phyloP scores from a whole-genome alignment of 2,113 vertebrate genomes.

The Catharus bicknelli region DNA sequence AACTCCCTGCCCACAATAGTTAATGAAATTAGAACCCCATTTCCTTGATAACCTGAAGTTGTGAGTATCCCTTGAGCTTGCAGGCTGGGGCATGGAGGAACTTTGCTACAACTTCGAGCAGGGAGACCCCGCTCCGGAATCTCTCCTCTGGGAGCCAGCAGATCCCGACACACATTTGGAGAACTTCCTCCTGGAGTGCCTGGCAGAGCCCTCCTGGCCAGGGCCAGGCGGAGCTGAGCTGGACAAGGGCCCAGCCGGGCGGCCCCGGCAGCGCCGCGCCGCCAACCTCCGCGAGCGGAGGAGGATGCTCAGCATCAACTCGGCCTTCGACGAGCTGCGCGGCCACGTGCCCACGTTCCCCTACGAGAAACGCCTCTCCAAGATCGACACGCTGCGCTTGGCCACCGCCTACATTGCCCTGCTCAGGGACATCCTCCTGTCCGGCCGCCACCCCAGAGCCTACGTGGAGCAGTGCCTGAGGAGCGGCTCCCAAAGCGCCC shows the following conservation, averaged over 20 bases:
- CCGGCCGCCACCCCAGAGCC: conserved; percentile 76
- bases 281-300: conserved; percentile 82
- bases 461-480: conserved; percentile 79
- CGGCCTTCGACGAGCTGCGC: conserved; percentile 79
- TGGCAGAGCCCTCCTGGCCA: conserved; percentile 44
- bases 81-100: conserved; percentile 67
- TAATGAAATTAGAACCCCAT: not conserved
- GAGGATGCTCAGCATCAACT: conserved; percentile 79
- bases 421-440: conserved; percentile 79
- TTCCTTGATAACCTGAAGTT: not conserved
- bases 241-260: conserved; percentile 24
- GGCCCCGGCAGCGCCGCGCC: conserved; percentile 56
- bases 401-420: conserved; percentile 83
- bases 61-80: not conserved
- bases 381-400: conserved; percentile 79
- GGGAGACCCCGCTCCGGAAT: conserved; percentile 60
- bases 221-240: conserved; percentile 59
- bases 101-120: conserved; percentile 68
- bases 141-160: conserved; percentile 72
- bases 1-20: not conserved
- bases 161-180: conserved; percentile 67
- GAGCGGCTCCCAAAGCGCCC: conserved; percentile 69
- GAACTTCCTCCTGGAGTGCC: conserved; percentile 56
- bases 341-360: conserved; percentile 81
- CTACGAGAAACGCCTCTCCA: conserved; percentile 82